Evolutionary conservation across 2,888 invertebrate species (phyloP).

Genomic region (Drosophila kanekoi): DNA sequence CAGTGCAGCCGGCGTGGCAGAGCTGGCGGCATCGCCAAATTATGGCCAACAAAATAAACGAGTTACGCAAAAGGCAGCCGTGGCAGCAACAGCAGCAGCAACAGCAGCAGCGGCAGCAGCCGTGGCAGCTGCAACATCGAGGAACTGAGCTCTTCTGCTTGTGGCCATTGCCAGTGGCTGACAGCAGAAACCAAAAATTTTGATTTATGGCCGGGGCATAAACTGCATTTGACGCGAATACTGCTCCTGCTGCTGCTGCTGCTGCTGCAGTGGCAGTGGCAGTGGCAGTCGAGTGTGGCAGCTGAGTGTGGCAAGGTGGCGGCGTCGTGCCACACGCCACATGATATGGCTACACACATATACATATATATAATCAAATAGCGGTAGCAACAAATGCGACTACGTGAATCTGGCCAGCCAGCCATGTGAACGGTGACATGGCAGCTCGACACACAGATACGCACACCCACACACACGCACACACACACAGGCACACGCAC

Average conservation of each 20-base stretch:
- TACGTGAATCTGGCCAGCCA: conserved; percentile 59
- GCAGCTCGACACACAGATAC: conserved; percentile 45
- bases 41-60: conserved; percentile 82
- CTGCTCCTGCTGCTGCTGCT: conserved; percentile 9
- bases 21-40: conserved; percentile 71
- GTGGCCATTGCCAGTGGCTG: conserved; percentile 76
- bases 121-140: conserved; percentile 7
- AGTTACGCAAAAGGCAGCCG: conserved; percentile 61
- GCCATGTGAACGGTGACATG: conserved; percentile 77
- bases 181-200: conserved; percentile 82
- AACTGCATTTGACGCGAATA: conserved; percentile 80
- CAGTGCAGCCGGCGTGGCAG: conserved; percentile 37
- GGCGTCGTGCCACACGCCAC: conserved; percentile 35
- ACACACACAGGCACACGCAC: conserved; percentile 1
- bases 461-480: background rate
- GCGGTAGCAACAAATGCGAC: conserved; percentile 68
- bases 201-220: conserved; percentile 80
- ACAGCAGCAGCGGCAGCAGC: conserved; percentile 14
- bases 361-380: conserved; percentile 68
- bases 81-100: conserved; percentile 12
- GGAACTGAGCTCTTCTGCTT: conserved; percentile 15
- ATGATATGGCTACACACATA: conserved; percentile 57
- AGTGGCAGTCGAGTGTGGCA: conserved; percentile 24
- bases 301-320: conserved; percentile 21
- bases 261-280: background rate